Evolutionary conservation across 1,140 invertebrate species (phyloP), one percentile per base, ranked within the genome.

Genomic region (Drosophila ironensis): DNA sequence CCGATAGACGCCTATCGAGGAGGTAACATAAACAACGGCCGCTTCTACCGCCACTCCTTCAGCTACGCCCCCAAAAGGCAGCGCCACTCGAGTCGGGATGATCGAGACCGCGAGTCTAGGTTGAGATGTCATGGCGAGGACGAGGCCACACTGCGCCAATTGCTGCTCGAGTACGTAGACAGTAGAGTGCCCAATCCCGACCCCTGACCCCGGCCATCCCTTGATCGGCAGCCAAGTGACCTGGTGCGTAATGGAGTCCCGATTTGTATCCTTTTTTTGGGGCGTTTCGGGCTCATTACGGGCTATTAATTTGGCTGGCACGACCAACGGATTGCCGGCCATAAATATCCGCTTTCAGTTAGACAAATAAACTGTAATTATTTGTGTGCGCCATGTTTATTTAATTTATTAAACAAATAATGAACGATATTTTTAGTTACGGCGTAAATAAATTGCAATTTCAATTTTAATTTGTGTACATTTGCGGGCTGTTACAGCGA

Each of bases 121-220:
- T 82, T 89, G 68, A 89, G 88, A 89, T 89, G 88, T 90, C 88
- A 89, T 90, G 89, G 88, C 73, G 89, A 90, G 69, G 89, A 90
- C 78, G 89, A 90, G 77, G 88, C 81, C 61, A 90, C 89, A 73
- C 68, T 90, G 68, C 89, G 89, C 74, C 89, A 90, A 88, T 74
- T 90, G 88, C 87, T 90, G 78, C 89, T 90, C 74, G 89, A 90
- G 89, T 90, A 90, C 75, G 89, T 90, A 84, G 12, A 53, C 6
- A 22, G 30, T 24, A 3, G 51, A 28, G 1, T 37, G 16, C 33
- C 4, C 4, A 17, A 16, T 17, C 2, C 28, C 9, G 8, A 30
- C n/a, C 33, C 7, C 16, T 16, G 5, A 37, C 14, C 33, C 33
- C 35, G 19, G 1, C 17, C 28, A n/a, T 19, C 14, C 42, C 51